A percentile compares a stretch with the other conserved stretches of the same genome.
phyloP scores from a whole-genome alignment of 2,888 invertebrate genomes.

The Polydesmus complanatus region DNA sequence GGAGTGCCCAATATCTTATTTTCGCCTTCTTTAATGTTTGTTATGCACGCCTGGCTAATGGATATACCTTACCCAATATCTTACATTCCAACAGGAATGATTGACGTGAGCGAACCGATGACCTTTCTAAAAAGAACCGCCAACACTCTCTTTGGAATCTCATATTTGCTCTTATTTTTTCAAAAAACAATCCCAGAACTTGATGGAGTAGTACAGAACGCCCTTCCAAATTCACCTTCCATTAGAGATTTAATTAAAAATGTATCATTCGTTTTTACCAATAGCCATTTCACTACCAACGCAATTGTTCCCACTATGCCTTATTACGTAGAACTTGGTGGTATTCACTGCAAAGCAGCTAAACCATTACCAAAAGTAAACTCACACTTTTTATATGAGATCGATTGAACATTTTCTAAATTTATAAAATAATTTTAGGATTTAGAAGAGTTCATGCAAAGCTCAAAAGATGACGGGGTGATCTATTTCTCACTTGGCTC shows the following conservation, averaged over 20 bases:
- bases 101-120: neutral
- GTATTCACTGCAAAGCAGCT: slow-evolving; percentile 57
- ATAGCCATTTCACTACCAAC: slow-evolving; percentile 61
- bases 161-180: neutral
- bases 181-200: neutral
- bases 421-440: neutral
- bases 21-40: neutral
- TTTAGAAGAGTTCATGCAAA: neutral
- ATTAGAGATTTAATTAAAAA: neutral
- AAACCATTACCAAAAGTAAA: slow-evolving; percentile 50
- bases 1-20: neutral
- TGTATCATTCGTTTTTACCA: slow-evolving; percentile 52
- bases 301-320: slow-evolving; percentile 64
- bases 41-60: neutral
- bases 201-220: neutral
- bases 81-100: neutral
- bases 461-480: neutral
- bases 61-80: neutral
- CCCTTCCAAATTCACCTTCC: neutral
- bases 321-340: slow-evolving; percentile 69
- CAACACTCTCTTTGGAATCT: neutral
- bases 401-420: neutral
- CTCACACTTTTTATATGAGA: no score
- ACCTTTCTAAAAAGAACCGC: neutral
- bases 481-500: neutral